These are phyloP conservation scores for Sorex fumeus DNA, from an alignment of 2,113 vertebrate species.

Conservation along the genomic window DNA sequence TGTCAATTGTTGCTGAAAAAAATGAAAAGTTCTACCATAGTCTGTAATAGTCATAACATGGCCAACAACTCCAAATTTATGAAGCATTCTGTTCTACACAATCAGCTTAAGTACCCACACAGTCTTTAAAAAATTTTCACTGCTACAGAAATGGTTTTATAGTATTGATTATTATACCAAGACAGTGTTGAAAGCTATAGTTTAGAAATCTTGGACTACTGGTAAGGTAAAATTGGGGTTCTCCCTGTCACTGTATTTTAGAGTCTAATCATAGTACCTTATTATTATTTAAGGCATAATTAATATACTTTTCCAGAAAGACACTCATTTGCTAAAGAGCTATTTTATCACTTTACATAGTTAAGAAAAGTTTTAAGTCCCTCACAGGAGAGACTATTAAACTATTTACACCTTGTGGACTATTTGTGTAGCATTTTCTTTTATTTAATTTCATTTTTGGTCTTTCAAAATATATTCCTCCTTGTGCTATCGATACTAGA, in stretches of 20 bases:
- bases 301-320: constrained; percentile 17
- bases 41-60: constrained; percentile 65
- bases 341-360: not conserved
- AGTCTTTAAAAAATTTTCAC: constrained; percentile 63
- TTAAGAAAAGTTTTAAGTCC: constrained; percentile 63
- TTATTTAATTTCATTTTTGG: constrained; percentile 52
- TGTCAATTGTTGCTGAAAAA: constrained; percentile 75
- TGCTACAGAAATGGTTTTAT: constrained; percentile 54
- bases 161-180: constrained; percentile 68
- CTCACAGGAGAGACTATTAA: constrained; percentile 32
- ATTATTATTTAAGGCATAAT: not conserved
- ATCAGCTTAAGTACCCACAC: constrained; percentile 26
- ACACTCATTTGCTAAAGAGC: constrained; percentile 54
- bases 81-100: constrained; percentile 42
- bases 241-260: constrained; percentile 1
- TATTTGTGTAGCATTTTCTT: constrained; percentile 48
- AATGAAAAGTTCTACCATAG: constrained; percentile 65
- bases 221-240: not conserved
- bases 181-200: constrained; percentile 63
- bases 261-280: not conserved
- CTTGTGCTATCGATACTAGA: not conserved
- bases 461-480: constrained; percentile 44
- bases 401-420: constrained; percentile 17
- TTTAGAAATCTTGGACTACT: not conserved
- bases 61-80: constrained; percentile 57